A percentile compares a stretch with the other conserved stretches of the same genome.
Evolutionary conservation across 2,888 invertebrate species (phyloP).

Genomic region (Thelaira solivaga): DNA sequence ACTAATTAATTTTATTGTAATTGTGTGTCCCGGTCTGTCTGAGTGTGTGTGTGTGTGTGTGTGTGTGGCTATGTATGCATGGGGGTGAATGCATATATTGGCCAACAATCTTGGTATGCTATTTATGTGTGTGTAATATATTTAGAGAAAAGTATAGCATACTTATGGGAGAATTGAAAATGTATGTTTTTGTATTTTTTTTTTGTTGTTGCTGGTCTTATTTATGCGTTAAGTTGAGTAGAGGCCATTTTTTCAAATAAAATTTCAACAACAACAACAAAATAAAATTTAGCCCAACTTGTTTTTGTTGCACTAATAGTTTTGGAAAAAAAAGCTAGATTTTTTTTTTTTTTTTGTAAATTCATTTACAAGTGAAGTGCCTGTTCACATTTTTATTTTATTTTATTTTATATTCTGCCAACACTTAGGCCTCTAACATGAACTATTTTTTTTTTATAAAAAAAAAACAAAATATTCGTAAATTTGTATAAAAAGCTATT

Average conservation of each 20-base stretch:
- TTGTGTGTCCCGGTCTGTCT: too few relatives aligned
- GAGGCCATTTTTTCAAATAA: slow-evolving; percentile 6
- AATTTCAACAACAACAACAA: background rate
- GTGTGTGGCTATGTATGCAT: background rate
- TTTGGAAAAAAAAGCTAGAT: slow-evolving; percentile 12
- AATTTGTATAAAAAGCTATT: background rate
- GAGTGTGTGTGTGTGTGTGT: slow-evolving; percentile 18
- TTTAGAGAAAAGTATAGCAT: slow-evolving; percentile 45
- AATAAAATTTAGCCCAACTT: background rate
- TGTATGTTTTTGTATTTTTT: background rate
- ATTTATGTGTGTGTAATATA: slow-evolving; percentile 29
- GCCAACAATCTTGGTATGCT: background rate
- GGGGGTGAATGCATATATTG: background rate
- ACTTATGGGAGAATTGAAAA: slow-evolving; percentile 17
- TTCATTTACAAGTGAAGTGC: slow-evolving; percentile 51
- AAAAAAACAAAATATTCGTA: background rate
- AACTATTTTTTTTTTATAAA: background rate
- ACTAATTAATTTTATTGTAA: slow-evolving; percentile 58
- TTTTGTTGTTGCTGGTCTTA: background rate
- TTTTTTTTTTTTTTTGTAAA: slow-evolving; percentile 51
- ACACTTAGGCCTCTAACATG: slow-evolving; percentile 41
- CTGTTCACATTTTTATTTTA: slow-evolving; percentile 17
- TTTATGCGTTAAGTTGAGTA: slow-evolving; percentile 27
- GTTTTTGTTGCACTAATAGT: slow-evolving; percentile 15
- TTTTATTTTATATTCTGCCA: slow-evolving; percentile 21